These are phyloP conservation scores for Cathartes aura DNA, from an alignment of 2,113 vertebrate genomes.

Conservation along the genomic window DNA sequence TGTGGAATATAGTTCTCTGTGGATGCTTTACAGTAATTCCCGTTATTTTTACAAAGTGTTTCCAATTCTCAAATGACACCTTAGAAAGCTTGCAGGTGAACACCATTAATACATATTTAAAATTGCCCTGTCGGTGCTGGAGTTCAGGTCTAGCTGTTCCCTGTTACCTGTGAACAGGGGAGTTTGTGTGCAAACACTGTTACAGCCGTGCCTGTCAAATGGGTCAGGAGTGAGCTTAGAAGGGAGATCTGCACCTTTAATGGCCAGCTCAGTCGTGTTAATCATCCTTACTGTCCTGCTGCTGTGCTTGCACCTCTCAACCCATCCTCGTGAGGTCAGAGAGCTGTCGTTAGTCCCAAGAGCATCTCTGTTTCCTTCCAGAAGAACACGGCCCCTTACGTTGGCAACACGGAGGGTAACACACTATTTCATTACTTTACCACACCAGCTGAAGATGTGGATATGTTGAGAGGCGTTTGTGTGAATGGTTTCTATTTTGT, in stretches of 20 bases:
- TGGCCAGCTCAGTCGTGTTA: conserved; percentile 53
- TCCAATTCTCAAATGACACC: neutral
- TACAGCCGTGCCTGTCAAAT: neutral
- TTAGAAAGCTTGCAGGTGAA: neutral
- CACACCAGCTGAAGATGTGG: conserved; percentile 18
- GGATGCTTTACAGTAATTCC: neutral
- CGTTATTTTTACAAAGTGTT: neutral
- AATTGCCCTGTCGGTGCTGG: neutral
- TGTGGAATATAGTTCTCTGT: neutral
- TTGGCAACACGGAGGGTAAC: neutral
- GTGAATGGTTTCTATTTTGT: conserved; percentile 26
- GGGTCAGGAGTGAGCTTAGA: neutral
- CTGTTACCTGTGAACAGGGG: neutral
- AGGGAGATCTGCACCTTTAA: conserved; percentile 75
- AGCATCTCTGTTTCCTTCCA: conserved; percentile 8
- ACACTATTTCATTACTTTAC: neutral
- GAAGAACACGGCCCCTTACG: neutral
- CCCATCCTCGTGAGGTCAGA: conserved; percentile 60
- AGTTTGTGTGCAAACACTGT: neutral
- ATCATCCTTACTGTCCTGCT: conserved; percentile 66
- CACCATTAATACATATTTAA: neutral
- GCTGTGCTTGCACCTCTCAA: conserved; percentile 63
- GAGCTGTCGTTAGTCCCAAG: conserved; percentile 29
- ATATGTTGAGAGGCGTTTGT: conserved; percentile 54
- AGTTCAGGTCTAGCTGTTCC: neutral